phyloP scores from a whole-genome alignment of 2,797 vertebrate species.

The Florisuga fusca region DNA sequence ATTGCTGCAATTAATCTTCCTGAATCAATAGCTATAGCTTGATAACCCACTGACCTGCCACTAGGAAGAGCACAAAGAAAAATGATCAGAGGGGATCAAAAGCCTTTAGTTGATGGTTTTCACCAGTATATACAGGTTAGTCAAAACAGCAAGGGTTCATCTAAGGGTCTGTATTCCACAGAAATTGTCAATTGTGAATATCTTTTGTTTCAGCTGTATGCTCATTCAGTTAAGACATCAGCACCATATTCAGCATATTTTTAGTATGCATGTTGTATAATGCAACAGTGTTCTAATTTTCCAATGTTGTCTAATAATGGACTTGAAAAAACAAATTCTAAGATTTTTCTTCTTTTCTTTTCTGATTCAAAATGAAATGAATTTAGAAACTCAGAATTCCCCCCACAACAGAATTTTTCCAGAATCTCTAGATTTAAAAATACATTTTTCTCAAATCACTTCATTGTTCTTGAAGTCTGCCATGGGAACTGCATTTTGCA shows the following conservation, averaged over 20 bases:
- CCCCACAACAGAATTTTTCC: not conserved
- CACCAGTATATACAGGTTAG: not conserved
- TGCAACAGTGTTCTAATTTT: not conserved
- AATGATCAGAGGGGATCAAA: not conserved
- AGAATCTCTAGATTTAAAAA: conserved; percentile 1
- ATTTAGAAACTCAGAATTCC: not conserved
- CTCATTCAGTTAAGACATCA: not conserved
- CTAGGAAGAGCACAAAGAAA: not conserved
- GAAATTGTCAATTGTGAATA: not conserved
- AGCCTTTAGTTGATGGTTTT: not conserved
- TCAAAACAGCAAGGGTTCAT: not conserved
- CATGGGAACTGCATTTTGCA: not conserved
- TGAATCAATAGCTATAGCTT: not conserved
- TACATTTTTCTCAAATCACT: not conserved
- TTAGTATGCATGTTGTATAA: not conserved
- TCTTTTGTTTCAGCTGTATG: not conserved
- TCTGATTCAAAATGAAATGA: not conserved
- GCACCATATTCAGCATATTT: not conserved
- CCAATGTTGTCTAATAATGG: not conserved
- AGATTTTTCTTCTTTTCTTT: not conserved
- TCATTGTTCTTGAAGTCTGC: not conserved
- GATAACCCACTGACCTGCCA: conserved; percentile 18
- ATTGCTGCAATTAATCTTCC: conserved; percentile 6
- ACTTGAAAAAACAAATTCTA: not conserved
- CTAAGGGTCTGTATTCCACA: not conserved